A percentile compares a stretch with the other conserved stretches of the same genome.
Evolutionary conservation across 2,888 invertebrate genomes (phyloP).

Genomic region (Ariolimax columbianus): DNA sequence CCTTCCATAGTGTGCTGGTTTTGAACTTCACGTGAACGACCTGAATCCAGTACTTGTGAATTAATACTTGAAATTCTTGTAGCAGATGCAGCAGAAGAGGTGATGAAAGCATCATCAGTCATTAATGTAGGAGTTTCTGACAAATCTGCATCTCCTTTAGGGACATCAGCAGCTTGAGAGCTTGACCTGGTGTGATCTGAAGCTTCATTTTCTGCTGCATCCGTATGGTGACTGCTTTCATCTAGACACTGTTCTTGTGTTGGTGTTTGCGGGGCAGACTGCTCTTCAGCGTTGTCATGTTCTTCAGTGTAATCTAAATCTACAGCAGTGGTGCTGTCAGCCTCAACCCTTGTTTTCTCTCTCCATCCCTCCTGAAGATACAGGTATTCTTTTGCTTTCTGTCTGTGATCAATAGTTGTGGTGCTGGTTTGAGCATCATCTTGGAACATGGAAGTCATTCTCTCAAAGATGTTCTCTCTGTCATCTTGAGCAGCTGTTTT

Average conservation of each 20-base stretch:
- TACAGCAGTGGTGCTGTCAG: constrained; percentile 64
- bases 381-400: constrained; percentile 56
- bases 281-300: constrained; percentile 21
- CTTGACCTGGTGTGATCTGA: background rate
- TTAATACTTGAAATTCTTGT: background rate
- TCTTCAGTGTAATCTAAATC: constrained; percentile 43
- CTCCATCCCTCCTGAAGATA: constrained; percentile 54
- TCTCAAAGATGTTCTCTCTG: constrained; percentile 60
- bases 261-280: background rate
- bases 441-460: constrained; percentile 51
- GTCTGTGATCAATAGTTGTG: constrained; percentile 48
- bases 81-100: background rate
- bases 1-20: background rate
- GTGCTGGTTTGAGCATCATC: constrained; percentile 41
- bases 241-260: background rate
- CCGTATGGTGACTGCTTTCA: background rate
- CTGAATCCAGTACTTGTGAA: background rate
- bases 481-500: constrained; percentile 25
- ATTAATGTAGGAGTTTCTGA: background rate
- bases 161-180: background rate
- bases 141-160: background rate
- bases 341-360: constrained; percentile 63
- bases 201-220: constrained; percentile 26
- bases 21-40: background rate
- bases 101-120: constrained; percentile 16